Conservation (phyloP, 2,888 invertebrate genomes). For the Rotaria magnacalcarata region DNA sequence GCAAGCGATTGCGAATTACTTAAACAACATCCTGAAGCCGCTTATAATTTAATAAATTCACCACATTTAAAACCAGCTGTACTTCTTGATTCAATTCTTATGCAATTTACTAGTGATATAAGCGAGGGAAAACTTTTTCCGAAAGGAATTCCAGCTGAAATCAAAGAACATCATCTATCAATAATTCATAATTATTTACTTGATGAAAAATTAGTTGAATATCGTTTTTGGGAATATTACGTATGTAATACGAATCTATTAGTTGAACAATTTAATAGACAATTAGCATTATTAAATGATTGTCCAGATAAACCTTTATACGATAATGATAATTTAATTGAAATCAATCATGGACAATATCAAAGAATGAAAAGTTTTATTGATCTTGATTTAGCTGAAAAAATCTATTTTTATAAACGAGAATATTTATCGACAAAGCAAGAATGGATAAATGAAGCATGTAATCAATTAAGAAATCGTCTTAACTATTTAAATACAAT, state of each 20-base stretch:
- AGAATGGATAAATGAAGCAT: not conserved
- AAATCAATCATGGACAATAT: slow-evolving; percentile 21
- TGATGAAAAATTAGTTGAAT: too few relatives aligned
- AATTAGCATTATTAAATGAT: not conserved
- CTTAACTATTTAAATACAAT: not conserved
- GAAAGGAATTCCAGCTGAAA: too few relatives aligned
- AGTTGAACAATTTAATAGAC: not conserved
- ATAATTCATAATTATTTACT: too few relatives aligned
- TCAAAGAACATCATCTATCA: too few relatives aligned
- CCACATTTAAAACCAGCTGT: slow-evolving; percentile 69
- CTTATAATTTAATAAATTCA: slow-evolving; percentile 76
- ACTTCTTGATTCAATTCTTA: slow-evolving; percentile 73
- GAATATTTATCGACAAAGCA: not conserved
- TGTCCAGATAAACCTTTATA: not conserved
- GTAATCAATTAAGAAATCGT: not conserved
- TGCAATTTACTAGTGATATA: too few relatives aligned
- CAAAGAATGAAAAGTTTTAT: not conserved
- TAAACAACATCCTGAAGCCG: slow-evolving; percentile 77
- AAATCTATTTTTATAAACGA: slow-evolving; percentile 4
- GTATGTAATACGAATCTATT: too few relatives aligned
- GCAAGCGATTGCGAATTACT: slow-evolving; percentile 92
- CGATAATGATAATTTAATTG: not conserved
- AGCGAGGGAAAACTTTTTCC: too few relatives aligned
- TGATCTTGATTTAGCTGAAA: slow-evolving; percentile 30
- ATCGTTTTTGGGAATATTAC: too few relatives aligned